These are phyloP conservation scores for Chouioia cunea DNA, from an alignment of 2,888 invertebrate species.

Conservation along the genomic window DNA sequence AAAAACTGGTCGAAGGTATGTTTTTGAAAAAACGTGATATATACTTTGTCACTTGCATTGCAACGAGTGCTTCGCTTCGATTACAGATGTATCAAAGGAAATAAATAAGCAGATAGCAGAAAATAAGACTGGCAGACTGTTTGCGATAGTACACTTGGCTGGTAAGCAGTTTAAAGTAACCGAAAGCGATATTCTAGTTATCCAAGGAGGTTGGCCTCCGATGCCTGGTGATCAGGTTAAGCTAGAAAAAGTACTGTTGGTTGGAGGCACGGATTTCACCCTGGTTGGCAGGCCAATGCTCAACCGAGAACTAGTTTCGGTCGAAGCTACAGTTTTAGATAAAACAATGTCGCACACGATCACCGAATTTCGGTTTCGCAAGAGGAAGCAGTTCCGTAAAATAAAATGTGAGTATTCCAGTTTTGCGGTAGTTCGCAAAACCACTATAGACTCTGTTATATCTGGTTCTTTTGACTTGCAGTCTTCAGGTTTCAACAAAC, in stretches of 20 bases:
- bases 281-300: slow-evolving; percentile 85
- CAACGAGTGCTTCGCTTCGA: background rate
- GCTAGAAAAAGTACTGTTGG: slow-evolving; percentile 86
- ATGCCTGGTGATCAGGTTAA: slow-evolving; percentile 82
- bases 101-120: slow-evolving; percentile 76
- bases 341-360: slow-evolving; percentile 86
- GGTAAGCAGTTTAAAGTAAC: slow-evolving; percentile 90
- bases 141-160: slow-evolving; percentile 84
- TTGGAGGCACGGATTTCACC: slow-evolving; percentile 85
- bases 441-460: background rate
- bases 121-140: slow-evolving; percentile 75
- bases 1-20: slow-evolving; percentile 55
- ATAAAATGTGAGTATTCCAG: slow-evolving; percentile 75
- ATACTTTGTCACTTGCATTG: background rate
- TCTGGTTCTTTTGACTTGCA: slow-evolving; percentile 58
- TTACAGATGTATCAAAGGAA: slow-evolving; percentile 72
- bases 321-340: slow-evolving; percentile 86
- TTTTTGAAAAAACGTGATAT: background rate
- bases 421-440: slow-evolving; percentile 17
- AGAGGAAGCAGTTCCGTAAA: slow-evolving; percentile 82
- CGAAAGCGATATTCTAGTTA: slow-evolving; percentile 84
- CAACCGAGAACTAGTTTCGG: slow-evolving; percentile 78
- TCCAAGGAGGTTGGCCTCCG: slow-evolving; percentile 89
- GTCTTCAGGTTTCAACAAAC: slow-evolving; percentile 78
- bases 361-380: slow-evolving; percentile 81